Conservation (phyloP, 1,140 invertebrate species). For the Brachionus sp. region DNA sequence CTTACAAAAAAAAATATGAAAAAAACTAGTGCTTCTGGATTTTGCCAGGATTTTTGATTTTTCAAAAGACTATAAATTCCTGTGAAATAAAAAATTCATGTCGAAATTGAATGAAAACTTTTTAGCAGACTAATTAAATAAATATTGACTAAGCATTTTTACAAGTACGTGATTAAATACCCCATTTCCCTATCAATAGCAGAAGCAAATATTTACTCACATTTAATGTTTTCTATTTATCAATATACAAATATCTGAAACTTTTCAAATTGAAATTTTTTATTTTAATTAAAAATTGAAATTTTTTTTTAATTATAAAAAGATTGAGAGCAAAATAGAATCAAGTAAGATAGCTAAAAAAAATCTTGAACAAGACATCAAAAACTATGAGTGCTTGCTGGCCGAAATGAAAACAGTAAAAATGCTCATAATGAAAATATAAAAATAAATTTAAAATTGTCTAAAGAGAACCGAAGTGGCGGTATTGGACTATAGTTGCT, state of each 20-base stretch:
- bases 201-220: no score
- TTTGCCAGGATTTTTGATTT: not conserved
- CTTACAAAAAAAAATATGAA: no score
- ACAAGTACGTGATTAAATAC: no score
- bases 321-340: conserved; percentile 36
- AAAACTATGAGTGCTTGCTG: conserved; percentile 3
- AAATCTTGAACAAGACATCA: conserved; percentile 30
- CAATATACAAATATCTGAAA: not conserved
- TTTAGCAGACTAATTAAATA: no score
- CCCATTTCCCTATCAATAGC: no score
- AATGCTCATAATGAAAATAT: not conserved
- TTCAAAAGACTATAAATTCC: no score
- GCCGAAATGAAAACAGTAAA: not conserved
- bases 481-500: not conserved
- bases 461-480: not conserved
- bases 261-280: no score
- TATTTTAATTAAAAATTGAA: not conserved
- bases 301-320: not conserved
- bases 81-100: no score
- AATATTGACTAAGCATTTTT: no score
- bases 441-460: not conserved
- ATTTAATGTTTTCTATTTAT: no score
- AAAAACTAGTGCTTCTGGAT: no score
- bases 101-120: no score
- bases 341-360: not conserved